Conservation (phyloP, 2,888 invertebrate genomes). For the Drosophila quinaria region DNA sequence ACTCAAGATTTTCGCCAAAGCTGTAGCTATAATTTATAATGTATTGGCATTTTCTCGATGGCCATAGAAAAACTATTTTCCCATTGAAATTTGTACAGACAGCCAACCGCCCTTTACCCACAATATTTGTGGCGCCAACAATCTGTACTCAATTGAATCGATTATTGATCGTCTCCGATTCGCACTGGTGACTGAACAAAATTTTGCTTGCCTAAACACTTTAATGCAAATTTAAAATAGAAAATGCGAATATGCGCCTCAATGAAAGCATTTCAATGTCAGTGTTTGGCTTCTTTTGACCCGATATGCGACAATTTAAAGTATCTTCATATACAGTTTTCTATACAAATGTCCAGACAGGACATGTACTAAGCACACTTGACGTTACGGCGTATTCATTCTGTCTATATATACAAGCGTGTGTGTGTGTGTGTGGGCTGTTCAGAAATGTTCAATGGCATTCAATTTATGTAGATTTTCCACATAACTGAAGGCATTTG, state of each 20-base stretch:
- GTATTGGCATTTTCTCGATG: conserved; percentile 55
- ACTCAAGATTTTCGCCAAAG: conserved; percentile 41
- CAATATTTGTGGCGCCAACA: conserved; percentile 48
- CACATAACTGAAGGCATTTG: conserved; percentile 60
- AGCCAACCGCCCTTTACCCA: neutral
- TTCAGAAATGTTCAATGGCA: conserved; percentile 48
- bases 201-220: conserved; percentile 7
- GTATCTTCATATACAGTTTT: conserved; percentile 10
- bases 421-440: conserved; percentile 21
- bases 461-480: conserved; percentile 63
- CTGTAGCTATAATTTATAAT: conserved; percentile 76
- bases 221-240: conserved; percentile 48
- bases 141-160: conserved; percentile 40
- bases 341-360: conserved; percentile 16
- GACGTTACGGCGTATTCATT: conserved; percentile 19
- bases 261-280: conserved; percentile 9
- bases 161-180: conserved; percentile 47
- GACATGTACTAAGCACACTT: conserved; percentile 18
- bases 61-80: conserved; percentile 39
- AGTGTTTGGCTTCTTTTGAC: neutral
- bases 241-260: neutral
- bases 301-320: conserved; percentile 2
- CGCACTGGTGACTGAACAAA: conserved; percentile 19
- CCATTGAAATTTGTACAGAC: conserved; percentile 26
- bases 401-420: neutral